A percentile compares a stretch with the other conserved stretches of the same genome.
phyloP scores from a whole-genome alignment of 2,888 invertebrate species.

The Chaitophorus viminalis region DNA sequence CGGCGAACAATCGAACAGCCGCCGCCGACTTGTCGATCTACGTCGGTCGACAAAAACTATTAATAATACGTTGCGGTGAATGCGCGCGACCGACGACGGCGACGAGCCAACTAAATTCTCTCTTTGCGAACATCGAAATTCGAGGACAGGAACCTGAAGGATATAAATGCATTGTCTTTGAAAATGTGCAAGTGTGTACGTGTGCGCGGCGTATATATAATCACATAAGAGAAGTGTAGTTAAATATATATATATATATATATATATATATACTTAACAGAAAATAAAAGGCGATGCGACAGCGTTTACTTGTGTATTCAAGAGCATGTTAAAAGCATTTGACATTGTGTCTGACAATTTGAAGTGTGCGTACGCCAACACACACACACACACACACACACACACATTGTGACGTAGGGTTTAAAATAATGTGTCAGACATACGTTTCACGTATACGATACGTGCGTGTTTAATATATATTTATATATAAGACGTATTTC shows the following conservation, averaged over 20 bases:
- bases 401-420: not conserved
- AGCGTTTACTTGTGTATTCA: not conserved
- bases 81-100: not conserved
- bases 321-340: conserved; percentile 17
- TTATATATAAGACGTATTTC: not conserved
- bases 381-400: not conserved
- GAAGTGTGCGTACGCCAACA: not conserved
- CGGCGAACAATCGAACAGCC: not conserved
- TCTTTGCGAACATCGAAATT: not conserved
- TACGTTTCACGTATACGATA: not conserved
- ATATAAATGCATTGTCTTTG: not conserved
- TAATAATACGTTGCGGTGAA: not conserved
- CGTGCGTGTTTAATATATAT: not conserved
- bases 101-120: not conserved
- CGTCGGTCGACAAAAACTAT: not conserved
- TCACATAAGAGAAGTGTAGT: too few relatives aligned
- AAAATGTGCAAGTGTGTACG: not conserved
- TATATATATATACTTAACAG: too few relatives aligned
- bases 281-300: conserved; percentile 25
- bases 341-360: conserved; percentile 21
- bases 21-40: not conserved
- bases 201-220: not conserved
- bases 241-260: too few relatives aligned
- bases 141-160: not conserved
- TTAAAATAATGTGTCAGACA: conserved; percentile 17